A percentile compares a stretch with the other conserved stretches of the same genome.
phyloP scores from a whole-genome alignment of 2,888 invertebrate genomes.

The Colostygia pectinataria region DNA sequence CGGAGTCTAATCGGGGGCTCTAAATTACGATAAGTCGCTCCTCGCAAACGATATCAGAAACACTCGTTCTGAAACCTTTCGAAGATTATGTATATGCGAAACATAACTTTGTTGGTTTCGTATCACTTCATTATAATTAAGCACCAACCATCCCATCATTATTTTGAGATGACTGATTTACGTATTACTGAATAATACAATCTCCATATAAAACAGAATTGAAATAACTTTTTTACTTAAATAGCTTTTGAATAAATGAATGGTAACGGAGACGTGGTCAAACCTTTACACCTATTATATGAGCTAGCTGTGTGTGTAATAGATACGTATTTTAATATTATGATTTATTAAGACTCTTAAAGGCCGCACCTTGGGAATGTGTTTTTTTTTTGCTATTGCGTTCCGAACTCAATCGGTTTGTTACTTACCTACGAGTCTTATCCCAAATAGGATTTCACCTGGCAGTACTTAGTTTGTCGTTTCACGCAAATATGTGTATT shows the following conservation, averaged over 20 bases:
- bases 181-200: constrained; percentile 2
- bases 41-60: constrained; percentile 71
- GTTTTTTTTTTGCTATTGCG: no score
- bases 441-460: no score
- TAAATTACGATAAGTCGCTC: constrained; percentile 80
- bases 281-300: no score
- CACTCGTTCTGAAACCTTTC: constrained; percentile 71
- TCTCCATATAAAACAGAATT: neutral
- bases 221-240: neutral
- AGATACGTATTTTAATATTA: no score
- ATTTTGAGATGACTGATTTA: constrained; percentile 15
- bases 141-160: constrained; percentile 14
- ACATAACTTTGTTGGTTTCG: constrained; percentile 67
- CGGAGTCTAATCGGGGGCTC: constrained; percentile 76
- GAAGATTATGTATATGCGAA: constrained; percentile 63
- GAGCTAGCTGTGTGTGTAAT: no score
- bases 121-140: constrained; percentile 49
- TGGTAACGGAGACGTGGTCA: no score
- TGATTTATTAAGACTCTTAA: no score
- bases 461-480: no score
- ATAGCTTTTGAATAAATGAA: neutral
- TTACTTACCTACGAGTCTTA: no score
- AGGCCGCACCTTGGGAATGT: no score
- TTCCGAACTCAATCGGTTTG: no score
- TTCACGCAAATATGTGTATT: no score